phyloP scores from a whole-genome alignment of 2,888 invertebrate genomes.

The Operophtera brumata region DNA sequence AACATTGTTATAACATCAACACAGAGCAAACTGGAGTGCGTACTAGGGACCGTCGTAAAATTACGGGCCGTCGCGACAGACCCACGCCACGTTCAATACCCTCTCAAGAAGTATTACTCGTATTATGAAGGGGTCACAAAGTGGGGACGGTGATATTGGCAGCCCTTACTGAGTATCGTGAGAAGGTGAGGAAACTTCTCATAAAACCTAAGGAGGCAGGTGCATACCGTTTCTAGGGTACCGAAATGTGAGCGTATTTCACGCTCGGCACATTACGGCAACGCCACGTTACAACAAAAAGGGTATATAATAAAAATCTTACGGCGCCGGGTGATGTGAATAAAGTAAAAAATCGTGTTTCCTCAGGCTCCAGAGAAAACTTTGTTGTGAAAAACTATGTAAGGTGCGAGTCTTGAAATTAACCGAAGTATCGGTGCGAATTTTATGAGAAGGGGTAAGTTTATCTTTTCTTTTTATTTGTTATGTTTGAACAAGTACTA shows the following conservation, averaged over 20 bases:
- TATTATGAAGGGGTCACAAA: conserved; percentile 79
- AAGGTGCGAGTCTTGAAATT: conserved; percentile 21
- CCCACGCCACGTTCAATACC: conserved; percentile 68
- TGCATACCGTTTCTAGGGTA: conserved; percentile 77
- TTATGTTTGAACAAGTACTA: not conserved
- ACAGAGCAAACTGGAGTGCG: conserved; percentile 54
- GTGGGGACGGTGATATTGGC: conserved; percentile 77
- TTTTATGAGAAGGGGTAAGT: not conserved
- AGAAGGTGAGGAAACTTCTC: conserved; percentile 78
- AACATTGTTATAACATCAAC: conserved; percentile 54
- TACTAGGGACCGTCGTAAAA: conserved; percentile 60
- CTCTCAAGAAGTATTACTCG: conserved; percentile 77
- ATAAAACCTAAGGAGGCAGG: conserved; percentile 80
- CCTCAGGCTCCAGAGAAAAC: conserved; percentile 33
- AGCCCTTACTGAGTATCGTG: conserved; percentile 69
- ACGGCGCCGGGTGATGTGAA: conserved; percentile 54
- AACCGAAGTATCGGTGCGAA: not conserved
- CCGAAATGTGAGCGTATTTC: conserved; percentile 76
- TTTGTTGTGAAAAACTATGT: conserved; percentile 25
- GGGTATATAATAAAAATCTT: conserved; percentile 75
- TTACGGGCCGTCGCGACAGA: conserved; percentile 57
- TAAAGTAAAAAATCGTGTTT: conserved; percentile 54
- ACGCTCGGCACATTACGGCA: conserved; percentile 69
- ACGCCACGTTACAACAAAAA: conserved; percentile 57
- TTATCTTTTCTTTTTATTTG: not conserved